These are phyloP conservation scores for Danio albolineatus DNA, from an alignment of 2,797 vertebrate genomes.

Conservation along the genomic window DNA sequence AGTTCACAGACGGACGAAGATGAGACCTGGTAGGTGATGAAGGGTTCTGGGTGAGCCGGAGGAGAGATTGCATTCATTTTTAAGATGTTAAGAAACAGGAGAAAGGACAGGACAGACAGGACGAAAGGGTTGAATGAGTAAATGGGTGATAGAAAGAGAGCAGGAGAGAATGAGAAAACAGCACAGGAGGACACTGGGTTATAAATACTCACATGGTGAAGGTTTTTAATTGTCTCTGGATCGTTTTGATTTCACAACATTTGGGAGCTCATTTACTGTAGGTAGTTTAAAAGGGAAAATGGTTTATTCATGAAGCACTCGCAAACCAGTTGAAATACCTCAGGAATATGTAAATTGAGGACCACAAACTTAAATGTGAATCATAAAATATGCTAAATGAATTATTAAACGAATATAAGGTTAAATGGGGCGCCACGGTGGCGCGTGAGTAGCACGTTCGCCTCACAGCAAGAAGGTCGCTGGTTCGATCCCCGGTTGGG, in stretches of 20 bases:
- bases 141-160: background rate
- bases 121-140: background rate
- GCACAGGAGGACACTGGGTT: background rate
- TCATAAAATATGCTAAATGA: too few species aligned
- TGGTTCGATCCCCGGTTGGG: too few species aligned
- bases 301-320: too few species aligned
- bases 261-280: too few species aligned
- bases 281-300: too few species aligned
- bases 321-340: too few species aligned
- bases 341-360: too few species aligned
- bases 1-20: background rate
- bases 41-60: background rate
- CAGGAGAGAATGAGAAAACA: background rate
- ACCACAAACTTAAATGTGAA: too few species aligned
- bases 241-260: conserved; percentile 1
- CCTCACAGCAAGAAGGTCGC: too few species aligned
- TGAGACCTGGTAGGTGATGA: background rate
- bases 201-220: conserved; percentile 13
- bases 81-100: background rate
- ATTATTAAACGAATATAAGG: too few species aligned
- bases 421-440: too few species aligned
- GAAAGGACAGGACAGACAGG: background rate
- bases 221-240: conserved; percentile 6
- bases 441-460: too few species aligned
- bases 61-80: background rate